Conservation (phyloP, 2,888 invertebrate species). For the Pteria penguin region DNA sequence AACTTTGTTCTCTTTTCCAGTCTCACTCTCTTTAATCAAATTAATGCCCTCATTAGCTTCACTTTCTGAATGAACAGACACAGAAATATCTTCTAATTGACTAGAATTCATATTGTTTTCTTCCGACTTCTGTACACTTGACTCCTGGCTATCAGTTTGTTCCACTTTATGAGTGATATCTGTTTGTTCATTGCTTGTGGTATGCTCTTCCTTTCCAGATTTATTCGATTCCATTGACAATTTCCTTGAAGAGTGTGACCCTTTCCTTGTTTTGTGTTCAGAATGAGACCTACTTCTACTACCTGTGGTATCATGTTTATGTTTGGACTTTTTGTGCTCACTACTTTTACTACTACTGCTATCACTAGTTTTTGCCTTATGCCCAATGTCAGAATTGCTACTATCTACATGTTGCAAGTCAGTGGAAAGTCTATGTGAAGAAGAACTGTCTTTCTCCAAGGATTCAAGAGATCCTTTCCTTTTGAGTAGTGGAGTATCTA, state of each 20-base stretch:
- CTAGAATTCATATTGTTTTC: not conserved
- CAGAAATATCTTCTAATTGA: too few species aligned
- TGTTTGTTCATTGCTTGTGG: not conserved
- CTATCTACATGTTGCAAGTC: not conserved
- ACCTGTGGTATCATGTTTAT: too few species aligned
- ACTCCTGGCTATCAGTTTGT: not conserved
- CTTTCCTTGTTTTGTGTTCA: not conserved
- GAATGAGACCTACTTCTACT: not conserved
- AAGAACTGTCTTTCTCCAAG: not conserved
- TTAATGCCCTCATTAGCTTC: slow-evolving; percentile 21
- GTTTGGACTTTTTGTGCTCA: not conserved
- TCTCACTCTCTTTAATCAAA: not conserved
- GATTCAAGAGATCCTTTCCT: not conserved
- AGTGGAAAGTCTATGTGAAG: not conserved
- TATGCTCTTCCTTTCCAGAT: not conserved
- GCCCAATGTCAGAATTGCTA: not conserved
- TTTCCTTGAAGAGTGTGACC: not conserved
- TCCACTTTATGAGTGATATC: not conserved
- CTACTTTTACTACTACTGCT: not conserved
- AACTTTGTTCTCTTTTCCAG: slow-evolving; percentile 3
- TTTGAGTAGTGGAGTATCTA: not conserved
- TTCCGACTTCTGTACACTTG: not conserved
- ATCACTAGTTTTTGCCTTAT: not conserved
- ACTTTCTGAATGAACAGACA: too few species aligned
- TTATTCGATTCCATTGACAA: not conserved